Evolutionary conservation across 2,888 invertebrate species (phyloP).

Genomic region (Dicyrtomina minuta): DNA sequence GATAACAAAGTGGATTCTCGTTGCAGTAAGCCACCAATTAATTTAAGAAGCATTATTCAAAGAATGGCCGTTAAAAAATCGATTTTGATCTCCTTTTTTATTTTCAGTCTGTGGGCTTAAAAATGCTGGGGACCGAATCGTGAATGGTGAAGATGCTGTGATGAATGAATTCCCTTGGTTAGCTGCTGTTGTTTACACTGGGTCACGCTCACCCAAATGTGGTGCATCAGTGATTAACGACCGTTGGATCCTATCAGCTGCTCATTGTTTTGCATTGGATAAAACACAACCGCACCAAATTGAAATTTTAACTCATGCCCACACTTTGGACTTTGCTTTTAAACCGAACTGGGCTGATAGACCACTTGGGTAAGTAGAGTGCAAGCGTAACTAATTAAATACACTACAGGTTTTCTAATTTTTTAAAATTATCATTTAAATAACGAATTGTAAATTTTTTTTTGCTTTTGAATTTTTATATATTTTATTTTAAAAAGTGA

Average conservation of each 20-base stretch:
- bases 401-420: too few relatives aligned
- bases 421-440: too few relatives aligned
- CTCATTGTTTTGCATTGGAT: slow-evolving; percentile 43
- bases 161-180: slow-evolving; percentile 50
- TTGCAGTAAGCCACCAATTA: slow-evolving; percentile 28
- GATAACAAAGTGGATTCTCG: slow-evolving; percentile 6
- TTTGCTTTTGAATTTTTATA: too few relatives aligned
- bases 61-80: background rate
- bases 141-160: slow-evolving; percentile 44
- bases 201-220: slow-evolving; percentile 39
- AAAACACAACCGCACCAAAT: slow-evolving; percentile 17
- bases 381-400: background rate
- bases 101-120: slow-evolving; percentile 44
- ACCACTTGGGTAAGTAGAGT: background rate
- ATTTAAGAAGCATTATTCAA: background rate
- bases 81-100: too few relatives aligned
- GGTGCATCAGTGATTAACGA: slow-evolving; percentile 32
- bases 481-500: slow-evolving; percentile 31
- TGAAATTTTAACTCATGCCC: slow-evolving; percentile 38
- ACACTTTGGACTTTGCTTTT: slow-evolving; percentile 33
- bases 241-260: slow-evolving; percentile 34
- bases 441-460: too few relatives aligned
- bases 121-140: slow-evolving; percentile 44
- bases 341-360: slow-evolving; percentile 9
- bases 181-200: slow-evolving; percentile 40